Base-by-base conservation (phyloP, 1,140 invertebrate genomes). In the Drosophila fuyamai region DNA sequence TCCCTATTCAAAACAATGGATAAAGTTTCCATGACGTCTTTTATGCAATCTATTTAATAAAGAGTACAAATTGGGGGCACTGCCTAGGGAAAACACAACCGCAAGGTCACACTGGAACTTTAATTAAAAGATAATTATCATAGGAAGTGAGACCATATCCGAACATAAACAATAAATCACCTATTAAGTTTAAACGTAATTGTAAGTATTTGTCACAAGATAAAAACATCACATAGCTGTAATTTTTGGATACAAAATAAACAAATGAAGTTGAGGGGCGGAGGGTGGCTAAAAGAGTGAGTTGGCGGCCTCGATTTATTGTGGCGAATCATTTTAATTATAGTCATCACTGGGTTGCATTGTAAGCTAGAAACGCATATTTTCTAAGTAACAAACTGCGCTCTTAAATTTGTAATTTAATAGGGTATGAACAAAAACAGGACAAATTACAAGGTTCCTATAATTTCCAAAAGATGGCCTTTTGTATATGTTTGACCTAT, bases 291-390 rank as follows among this genome's bases (percentile, higher is more conserved):
- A 51, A 32, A 62, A 41, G 13, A 62, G 12, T 40, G 12, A 32
- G 36, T 41, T 56, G 36, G 12, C 13, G 10, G 59, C 35, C 54
- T 38, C 38, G 32, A 32, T 40, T 14, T 67, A 27, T 44, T 29
- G 60, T 66, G 46, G 60, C 36, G 18, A 36, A 47, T 54, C 65
- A 44, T 12, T 66, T 66, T 68, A 66, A 68, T 68, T 68, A 68
- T 51, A 54, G 61, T 66, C 61, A 66, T 68, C 65, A 53, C 46
- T 44, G 59, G 46, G 44, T 14, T 43, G 46, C 60, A 67, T 65
- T 51, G 60, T 44, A 18, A 53, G 65, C 61, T 66, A 27, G 47
- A 36, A 53, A 41, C 40, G 46, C 59, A 18, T 51, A 36, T 65
- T 67, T 53, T 36, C 18, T 29, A 44, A 18, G 40, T 8, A 2